phyloP scores from a whole-genome alignment of 2,797 vertebrate genomes.

The Lates japonicus region DNA sequence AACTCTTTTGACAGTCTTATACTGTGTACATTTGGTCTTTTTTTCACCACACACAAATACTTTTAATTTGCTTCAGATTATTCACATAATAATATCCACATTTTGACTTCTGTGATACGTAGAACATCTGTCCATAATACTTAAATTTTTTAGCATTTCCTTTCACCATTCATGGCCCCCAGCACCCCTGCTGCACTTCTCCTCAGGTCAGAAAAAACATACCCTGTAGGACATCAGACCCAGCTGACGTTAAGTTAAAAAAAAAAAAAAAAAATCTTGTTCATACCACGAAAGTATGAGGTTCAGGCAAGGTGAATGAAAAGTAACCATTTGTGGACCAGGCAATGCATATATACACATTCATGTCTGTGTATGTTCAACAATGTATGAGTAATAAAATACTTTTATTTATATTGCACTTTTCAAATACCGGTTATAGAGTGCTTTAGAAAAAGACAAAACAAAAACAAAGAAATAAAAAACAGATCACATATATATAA shows the following conservation, averaged over 20 bases:
- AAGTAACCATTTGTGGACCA: not conserved
- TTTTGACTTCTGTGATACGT: constrained; percentile 1
- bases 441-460: not conserved
- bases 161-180: not conserved
- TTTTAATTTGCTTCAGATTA: not conserved
- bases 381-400: not conserved
- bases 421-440: too few relatives aligned
- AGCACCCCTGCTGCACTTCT: not conserved
- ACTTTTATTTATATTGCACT: not conserved
- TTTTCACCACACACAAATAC: not conserved
- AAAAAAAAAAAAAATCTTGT: not conserved
- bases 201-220: not conserved
- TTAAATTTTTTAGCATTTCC: constrained; percentile 14
- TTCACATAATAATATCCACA: not conserved
- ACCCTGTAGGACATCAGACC: not conserved
- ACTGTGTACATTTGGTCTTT: constrained; percentile 1
- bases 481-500: not conserved
- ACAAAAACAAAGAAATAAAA: not conserved
- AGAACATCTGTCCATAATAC: constrained; percentile 1
- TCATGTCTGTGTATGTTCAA: not conserved
- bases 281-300: not conserved
- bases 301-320: not conserved
- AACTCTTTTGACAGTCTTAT: not conserved
- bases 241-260: constrained; percentile 4
- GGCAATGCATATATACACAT: not conserved